These are phyloP conservation scores for Phytoseiulus persimilis DNA, from an alignment of 2,888 invertebrate species.

Conservation along the genomic window DNA sequence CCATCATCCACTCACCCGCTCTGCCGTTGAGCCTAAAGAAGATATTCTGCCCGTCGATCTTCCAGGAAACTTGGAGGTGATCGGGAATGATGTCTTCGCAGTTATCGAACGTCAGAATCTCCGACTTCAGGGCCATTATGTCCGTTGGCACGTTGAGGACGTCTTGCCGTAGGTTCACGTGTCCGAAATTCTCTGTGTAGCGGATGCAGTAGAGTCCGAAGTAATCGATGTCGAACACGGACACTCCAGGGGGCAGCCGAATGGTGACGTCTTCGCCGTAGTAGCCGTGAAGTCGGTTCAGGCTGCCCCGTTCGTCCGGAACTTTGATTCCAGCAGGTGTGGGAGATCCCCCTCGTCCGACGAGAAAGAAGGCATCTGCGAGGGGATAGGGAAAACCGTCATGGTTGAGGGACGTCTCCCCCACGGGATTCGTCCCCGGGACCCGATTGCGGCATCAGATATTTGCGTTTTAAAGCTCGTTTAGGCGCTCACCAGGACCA, in stretches of 20 bases:
- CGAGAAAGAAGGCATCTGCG: slow-evolving; percentile 76
- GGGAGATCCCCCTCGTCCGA: slow-evolving; percentile 72
- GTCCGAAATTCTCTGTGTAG: slow-evolving; percentile 79
- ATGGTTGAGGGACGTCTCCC: neutral
- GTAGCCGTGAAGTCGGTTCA: slow-evolving; percentile 71
- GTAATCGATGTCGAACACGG: slow-evolving; percentile 85
- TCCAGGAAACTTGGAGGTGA: slow-evolving; percentile 77
- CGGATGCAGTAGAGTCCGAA: slow-evolving; percentile 83
- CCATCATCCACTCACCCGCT: slow-evolving; percentile 55
- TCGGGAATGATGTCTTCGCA: slow-evolving; percentile 75
- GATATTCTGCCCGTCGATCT: slow-evolving; percentile 63
- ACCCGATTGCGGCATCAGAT: too few relatives aligned
- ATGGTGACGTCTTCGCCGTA: slow-evolving; percentile 86
- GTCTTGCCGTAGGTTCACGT: slow-evolving; percentile 75
- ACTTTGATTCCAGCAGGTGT: slow-evolving; percentile 73
- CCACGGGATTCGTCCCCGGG: too few relatives aligned
- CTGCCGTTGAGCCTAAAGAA: slow-evolving; percentile 69
- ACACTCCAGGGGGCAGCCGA: slow-evolving; percentile 70
- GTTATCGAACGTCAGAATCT: slow-evolving; percentile 55
- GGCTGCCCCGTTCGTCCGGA: slow-evolving; percentile 76
- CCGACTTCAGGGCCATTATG: slow-evolving; percentile 53
- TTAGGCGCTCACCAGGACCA: slow-evolving; percentile 57
- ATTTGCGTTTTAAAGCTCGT: too few relatives aligned
- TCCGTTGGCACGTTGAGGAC: slow-evolving; percentile 78
- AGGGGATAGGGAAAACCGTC: neutral